phyloP scores from a whole-genome alignment of 2,888 invertebrate species.

The Phasia obesa region DNA sequence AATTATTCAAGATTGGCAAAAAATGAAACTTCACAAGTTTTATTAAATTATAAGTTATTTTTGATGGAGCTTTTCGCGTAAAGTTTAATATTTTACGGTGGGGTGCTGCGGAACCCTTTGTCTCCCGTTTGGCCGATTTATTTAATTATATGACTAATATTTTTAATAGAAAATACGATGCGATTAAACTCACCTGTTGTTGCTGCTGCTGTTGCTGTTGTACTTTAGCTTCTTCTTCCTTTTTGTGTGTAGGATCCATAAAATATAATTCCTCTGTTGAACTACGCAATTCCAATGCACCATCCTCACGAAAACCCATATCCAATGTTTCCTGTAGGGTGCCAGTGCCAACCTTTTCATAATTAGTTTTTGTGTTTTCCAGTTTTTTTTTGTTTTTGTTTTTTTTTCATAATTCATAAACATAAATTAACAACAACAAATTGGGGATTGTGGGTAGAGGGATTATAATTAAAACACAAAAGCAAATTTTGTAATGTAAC shows the following conservation, averaged over 20 bases:
- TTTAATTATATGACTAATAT: no score
- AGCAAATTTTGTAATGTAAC: constrained; percentile 44
- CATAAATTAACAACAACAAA: constrained; percentile 69
- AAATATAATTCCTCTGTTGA: constrained; percentile 95
- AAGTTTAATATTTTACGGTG: no score
- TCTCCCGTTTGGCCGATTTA: no score
- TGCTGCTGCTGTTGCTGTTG: constrained; percentile 78
- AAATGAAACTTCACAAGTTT: no score
- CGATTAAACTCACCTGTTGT: constrained; percentile 72
- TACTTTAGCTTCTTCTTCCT: constrained; percentile 81
- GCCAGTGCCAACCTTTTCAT: constrained; percentile 83
- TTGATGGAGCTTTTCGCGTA: no score
- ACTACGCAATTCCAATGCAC: constrained; percentile 91
- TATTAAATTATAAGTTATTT: no score
- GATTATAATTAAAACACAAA: constrained; percentile 8
- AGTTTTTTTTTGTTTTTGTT: constrained; percentile 44
- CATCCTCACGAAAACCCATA: constrained; percentile 88
- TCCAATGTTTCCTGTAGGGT: constrained; percentile 83
- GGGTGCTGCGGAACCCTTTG: no score
- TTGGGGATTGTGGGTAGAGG: constrained; percentile 9
- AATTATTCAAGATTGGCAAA: no score
- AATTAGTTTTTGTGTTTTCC: constrained; percentile 76
- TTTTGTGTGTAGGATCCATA: constrained; percentile 85
- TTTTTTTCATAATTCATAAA: no score
- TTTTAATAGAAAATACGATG: no score